Evolutionary conservation across 1,140 invertebrate genomes (phyloP), one percentile per base, ranked within the genome.

Genomic region (Pemphigus obesinymphae): DNA sequence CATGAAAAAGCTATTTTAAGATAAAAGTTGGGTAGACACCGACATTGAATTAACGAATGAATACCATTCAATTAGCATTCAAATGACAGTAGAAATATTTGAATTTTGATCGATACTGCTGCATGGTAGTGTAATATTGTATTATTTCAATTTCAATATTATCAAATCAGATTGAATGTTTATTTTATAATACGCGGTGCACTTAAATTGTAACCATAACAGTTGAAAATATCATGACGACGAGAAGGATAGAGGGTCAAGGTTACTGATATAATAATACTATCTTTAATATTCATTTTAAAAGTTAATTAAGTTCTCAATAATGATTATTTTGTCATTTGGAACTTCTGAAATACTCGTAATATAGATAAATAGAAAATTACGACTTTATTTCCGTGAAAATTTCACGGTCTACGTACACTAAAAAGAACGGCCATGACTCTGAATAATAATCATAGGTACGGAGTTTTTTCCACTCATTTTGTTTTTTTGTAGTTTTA

Each of bases 391-490:
- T 43, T 61, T 78, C 34, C 53, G 6, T 58, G 13, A 3, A 58
- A 3, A 78, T 78, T 40, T 23, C 31, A 76, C 34, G 34, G 29
- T 76, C 10, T 2, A 17, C 1, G 63, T 53, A 40, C 2, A 76
- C 23, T 26, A 37, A 78, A 78, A 78, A 43, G 17, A 78, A 78
- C 20, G 53, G 10, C 75, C 75, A 37, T 78, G 53, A 78, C 53
- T 78, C 13, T 58, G 34, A 7, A 55, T 4, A 40, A 10, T n/a
- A n/a, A n/a, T 37, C 4, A 11, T 50, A 50, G 13, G 15, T 48
- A 66, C 31, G 17, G 13, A 61, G 15, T 61, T n/a, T n/a, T 45
- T 37, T 34, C 3, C 31, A 34, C 1, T 37, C 29, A 5, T 7
- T 45, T 11, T 45, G 3, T 45, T 11, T 45, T 45, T 11, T 45